Base-by-base conservation (phyloP, 2,797 vertebrate species). In the Chaenodraco wilsoni region DNA sequence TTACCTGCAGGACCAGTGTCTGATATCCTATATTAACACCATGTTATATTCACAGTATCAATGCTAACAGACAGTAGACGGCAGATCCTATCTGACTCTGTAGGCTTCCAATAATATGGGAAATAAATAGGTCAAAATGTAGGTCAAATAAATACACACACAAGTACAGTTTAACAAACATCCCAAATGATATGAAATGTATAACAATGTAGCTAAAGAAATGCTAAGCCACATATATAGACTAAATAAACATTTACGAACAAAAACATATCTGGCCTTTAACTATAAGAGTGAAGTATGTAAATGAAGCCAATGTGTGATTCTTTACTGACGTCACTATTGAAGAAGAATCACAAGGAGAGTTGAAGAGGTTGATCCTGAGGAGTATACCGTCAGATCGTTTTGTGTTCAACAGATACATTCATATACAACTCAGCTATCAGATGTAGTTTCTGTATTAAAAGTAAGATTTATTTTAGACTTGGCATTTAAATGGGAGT, bases 241-340 rank as follows among this genome's bases (percentile, higher is more conserved):
- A 37, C 33, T 37, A 37, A 37, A 37, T 37, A 37, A 9, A 9
- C 33, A 37, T 37, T 4, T 37, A 37, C 33, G 8, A 6, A 37
- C 33, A 37, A 7, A 33, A 33, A 69, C 19, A 74, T 62, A 27
- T 62, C 19, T 74, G 76, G 72, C 78, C 54, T 49, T 11, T 33
- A 74, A 48, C 10, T 55, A 10, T 19, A n/a, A 6, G 23, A 3
- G 8, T 27, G 13, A 8, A 1, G 31, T 2, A 3, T 54, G 9
- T 12, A 12, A 33, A 50, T 46, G 1, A 27, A 12, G 54, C 57
- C 19, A 54, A 65, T 44, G 16, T 7, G 17, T 43, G 37, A n/a
- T 33, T 13, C 31, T 16, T 5, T 5, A 3, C 33, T 0, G n/a
- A 45, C 5, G 6, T 50, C 15, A 12, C 2, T 9, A 37, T 37